phyloP scores from a whole-genome alignment of 1,140 invertebrate genomes.

The Parapsyche elsis region DNA sequence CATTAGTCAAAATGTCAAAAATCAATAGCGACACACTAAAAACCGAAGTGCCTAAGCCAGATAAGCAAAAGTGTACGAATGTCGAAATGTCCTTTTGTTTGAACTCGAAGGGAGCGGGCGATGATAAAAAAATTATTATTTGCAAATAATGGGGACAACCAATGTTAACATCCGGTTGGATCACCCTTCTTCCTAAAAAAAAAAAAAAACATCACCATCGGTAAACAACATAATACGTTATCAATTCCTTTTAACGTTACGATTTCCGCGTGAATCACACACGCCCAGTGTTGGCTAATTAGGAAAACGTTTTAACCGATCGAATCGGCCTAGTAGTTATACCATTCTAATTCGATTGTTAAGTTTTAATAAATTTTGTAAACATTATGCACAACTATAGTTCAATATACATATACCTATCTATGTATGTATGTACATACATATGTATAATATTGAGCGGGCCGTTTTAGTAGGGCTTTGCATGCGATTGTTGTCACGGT shows the following conservation, averaged over 20 bases:
- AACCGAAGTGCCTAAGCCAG: not conserved
- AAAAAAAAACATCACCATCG: too few species aligned
- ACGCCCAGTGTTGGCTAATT: not conserved
- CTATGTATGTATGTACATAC: too few species aligned
- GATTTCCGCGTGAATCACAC: constrained; percentile 1
- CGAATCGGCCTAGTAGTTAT: too few species aligned
- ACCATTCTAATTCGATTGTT: too few species aligned
- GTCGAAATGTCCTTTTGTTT: constrained; percentile 16
- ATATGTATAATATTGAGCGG: too few species aligned
- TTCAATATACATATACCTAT: too few species aligned
- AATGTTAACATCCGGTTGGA: not conserved
- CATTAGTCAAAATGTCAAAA: constrained; percentile 6
- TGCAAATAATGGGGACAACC: not conserved
- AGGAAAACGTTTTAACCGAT: too few species aligned
- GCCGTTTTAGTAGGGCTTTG: too few species aligned
- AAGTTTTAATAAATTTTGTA: too few species aligned
- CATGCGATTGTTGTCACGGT: not conserved
- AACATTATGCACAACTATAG: too few species aligned
- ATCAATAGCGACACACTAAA: constrained; percentile 13
- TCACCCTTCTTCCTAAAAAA: not conserved
- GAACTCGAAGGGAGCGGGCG: not conserved
- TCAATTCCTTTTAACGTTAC: not conserved
- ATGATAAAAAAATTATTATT: not conserved
- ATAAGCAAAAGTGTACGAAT: not conserved
- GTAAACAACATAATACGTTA: too few species aligned